These are phyloP conservation scores for Thamnophis elegans DNA, from an alignment of 2,797 vertebrate genomes.

Conservation along the genomic window DNA sequence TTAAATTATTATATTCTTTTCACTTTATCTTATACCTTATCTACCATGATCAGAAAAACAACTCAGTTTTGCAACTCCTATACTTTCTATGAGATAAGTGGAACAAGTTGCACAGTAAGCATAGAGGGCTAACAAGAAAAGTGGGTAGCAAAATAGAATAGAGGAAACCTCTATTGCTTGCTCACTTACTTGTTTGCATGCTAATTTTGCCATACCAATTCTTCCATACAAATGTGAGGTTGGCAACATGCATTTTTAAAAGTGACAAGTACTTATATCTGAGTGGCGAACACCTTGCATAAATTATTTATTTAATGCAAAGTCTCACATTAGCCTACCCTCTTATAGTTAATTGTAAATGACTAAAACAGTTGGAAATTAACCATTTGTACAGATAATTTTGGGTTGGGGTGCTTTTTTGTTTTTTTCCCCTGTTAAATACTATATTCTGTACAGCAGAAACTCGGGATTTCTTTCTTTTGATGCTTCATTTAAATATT, in stretches of 20 bases:
- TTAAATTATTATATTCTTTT: background rate
- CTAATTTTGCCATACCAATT: background rate
- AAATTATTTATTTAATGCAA: constrained; percentile 10
- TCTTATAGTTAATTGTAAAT: constrained; percentile 29
- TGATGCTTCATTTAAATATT: background rate
- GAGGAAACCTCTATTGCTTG: background rate
- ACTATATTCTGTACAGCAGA: constrained; percentile 17
- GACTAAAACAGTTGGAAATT: background rate
- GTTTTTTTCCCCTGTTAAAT: background rate
- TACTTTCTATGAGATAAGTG: background rate
- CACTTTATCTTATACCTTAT: background rate
- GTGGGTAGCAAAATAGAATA: background rate
- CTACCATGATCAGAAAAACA: background rate
- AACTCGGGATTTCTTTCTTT: background rate
- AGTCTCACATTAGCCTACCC: background rate
- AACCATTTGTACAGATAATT: background rate
- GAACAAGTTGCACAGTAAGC: background rate
- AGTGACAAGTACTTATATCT: background rate
- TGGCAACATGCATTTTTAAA: background rate
- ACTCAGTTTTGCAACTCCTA: background rate
- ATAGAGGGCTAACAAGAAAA: background rate
- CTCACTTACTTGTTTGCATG: background rate
- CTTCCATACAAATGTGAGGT: background rate
- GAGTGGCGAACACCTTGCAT: background rate
- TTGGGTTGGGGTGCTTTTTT: constrained; percentile 8